Evolutionary conservation across 2,888 invertebrate species (phyloP), one percentile per base, ranked within the genome.

Genomic region (Trimorus sp.): DNA sequence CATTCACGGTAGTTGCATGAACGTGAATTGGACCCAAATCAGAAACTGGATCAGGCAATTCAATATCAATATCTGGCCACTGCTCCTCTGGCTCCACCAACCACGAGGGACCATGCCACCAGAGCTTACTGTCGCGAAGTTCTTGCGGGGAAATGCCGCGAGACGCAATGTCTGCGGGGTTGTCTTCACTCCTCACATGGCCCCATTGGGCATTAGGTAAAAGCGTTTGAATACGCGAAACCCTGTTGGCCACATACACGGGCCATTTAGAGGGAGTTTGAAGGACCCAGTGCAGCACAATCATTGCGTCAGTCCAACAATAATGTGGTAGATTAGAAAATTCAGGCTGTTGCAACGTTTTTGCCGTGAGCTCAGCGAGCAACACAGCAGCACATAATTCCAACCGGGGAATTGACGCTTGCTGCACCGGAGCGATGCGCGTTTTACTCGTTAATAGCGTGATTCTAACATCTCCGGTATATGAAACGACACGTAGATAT

Each of bases 241-340:
- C 45, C 45, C 12, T 45, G 11, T 12, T 45, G 12, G 45, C 9
- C 11, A 45, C 56, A n/a, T n/a, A 37, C n/a, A 37, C 38, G 0
- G 37, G 56, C 56, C 56, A 56, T 37, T 56, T 56, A 6, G 56
- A 37, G 2, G 36, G 38, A 26, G 26, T 26, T 26, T 26, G 26
- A 26, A 26, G 26, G 26, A 56, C n/a, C 56, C 56, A 56, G n/a
- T 56, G 37, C 3, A 56, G 38, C 11, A 56, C 56, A 37, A 56
- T 56, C 36, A n/a, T 56, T 7, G 38, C 36, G 15, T 37, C 56
- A 12, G 56, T 56, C 56, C 56, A 56, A n/a, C 36, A 56, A 56
- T 12, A 56, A 7, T 37, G 14, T 7, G 56, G 37, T 37, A 37
- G n/a, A 12, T 37, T 9, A 7, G 56, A 36, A 12, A 37, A 56